These are phyloP conservation scores for Melanotaenia trifasciata DNA, from an alignment of 2,797 vertebrate genomes.

Conservation along the genomic window DNA sequence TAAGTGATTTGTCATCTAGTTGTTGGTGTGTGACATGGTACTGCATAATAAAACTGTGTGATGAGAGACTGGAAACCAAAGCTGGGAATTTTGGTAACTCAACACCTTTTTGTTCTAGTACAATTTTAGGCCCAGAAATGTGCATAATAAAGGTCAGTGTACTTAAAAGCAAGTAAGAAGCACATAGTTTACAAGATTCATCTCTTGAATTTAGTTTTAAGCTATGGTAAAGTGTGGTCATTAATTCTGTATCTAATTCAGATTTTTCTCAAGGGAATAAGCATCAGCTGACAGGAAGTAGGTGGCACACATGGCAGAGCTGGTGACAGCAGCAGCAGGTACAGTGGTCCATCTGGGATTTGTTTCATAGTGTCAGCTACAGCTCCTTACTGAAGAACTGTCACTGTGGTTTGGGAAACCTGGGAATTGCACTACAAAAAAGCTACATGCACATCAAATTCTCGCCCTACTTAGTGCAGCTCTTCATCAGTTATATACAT, in stretches of 20 bases:
- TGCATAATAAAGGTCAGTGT: no score
- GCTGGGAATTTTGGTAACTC: no score
- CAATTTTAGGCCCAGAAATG: no score
- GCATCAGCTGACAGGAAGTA: slow-evolving; percentile 44
- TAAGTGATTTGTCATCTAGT: no score
- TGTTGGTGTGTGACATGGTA: no score
- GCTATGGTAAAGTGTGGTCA: not conserved
- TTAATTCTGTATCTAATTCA: slow-evolving; percentile 28
- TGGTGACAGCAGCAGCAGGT: slow-evolving; percentile 53
- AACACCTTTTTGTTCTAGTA: no score
- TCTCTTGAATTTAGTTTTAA: not conserved
- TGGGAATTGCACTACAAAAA: slow-evolving; percentile 65
- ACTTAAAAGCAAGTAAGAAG: no score
- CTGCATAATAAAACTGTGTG: no score
- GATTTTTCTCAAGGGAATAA: slow-evolving; percentile 31
- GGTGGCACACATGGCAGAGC: slow-evolving; percentile 25
- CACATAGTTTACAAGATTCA: not conserved
- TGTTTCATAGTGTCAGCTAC: slow-evolving; percentile 59
- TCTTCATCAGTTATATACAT: slow-evolving; percentile 67
- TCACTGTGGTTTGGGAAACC: slow-evolving; percentile 47
- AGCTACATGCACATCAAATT: slow-evolving; percentile 40
- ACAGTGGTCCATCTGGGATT: slow-evolving; percentile 60
- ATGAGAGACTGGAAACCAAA: no score
- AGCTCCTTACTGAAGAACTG: slow-evolving; percentile 37
- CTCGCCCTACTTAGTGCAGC: slow-evolving; percentile 65